These are phyloP conservation scores for Leuciscus waleckii DNA, from an alignment of 2,797 vertebrate species.

Conservation along the genomic window DNA sequence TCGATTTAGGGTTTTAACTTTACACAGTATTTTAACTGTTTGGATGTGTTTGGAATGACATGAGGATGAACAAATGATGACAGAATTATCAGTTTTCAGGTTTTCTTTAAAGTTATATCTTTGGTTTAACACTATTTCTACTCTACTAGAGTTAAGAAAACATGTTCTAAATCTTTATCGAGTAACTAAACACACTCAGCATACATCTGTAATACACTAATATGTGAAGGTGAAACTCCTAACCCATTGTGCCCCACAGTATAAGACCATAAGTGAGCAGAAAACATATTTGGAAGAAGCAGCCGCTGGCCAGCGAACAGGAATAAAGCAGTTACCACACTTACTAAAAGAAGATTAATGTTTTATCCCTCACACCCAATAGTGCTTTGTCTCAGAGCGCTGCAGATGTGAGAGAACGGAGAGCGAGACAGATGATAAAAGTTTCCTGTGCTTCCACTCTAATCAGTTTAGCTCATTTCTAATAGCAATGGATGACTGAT, in stretches of 20 bases:
- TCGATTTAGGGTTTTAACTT: not conserved
- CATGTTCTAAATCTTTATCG: not conserved
- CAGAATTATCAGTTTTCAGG: not conserved
- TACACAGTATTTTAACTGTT: too few relatives aligned
- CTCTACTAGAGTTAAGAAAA: not conserved
- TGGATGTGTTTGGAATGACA: not conserved
- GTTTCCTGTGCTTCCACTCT: slow-evolving; percentile 44
- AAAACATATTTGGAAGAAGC: slow-evolving; percentile 27
- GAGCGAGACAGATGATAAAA: slow-evolving; percentile 34
- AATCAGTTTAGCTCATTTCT: slow-evolving; percentile 52
- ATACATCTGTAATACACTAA: not conserved
- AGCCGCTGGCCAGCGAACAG: slow-evolving; percentile 17
- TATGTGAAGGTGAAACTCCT: not conserved
- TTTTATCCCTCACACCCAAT: slow-evolving; percentile 32
- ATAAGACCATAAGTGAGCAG: slow-evolving; percentile 6
- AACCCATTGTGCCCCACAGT: slow-evolving; percentile 12
- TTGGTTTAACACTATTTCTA: not conserved
- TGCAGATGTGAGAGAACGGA: slow-evolving; percentile 9
- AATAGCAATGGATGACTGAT: slow-evolving; percentile 53
- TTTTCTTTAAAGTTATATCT: not conserved
- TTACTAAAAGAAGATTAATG: slow-evolving; percentile 59
- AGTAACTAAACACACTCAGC: not conserved
- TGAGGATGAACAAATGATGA: not conserved
- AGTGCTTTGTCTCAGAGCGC: slow-evolving; percentile 29
- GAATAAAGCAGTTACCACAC: slow-evolving; percentile 52